Percentiles rank a stretch among this genome's conserved stretches.
These are phyloP conservation scores for Pygocentrus nattereri DNA, from an alignment of 2,797 vertebrate species.

Conservation along the genomic window DNA sequence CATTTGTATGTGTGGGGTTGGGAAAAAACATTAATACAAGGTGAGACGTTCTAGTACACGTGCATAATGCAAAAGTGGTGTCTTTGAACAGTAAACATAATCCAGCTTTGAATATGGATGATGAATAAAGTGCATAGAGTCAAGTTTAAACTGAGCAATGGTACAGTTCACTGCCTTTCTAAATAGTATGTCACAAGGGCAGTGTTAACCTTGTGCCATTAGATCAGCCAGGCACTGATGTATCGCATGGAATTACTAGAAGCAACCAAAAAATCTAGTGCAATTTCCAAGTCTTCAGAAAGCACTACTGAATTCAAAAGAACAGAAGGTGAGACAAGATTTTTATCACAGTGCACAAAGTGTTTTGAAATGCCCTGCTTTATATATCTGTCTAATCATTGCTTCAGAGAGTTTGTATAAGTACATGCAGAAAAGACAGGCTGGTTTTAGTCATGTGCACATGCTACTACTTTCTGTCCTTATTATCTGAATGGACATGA, in stretches of 20 bases:
- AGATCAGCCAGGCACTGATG: conserved; percentile 42
- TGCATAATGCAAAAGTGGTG: conserved; percentile 38
- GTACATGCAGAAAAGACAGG: background rate
- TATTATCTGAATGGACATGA: conserved; percentile 42
- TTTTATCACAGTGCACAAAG: conserved; percentile 43
- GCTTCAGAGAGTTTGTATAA: background rate
- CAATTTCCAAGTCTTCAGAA: conserved; percentile 41
- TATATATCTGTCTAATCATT: conserved; percentile 15
- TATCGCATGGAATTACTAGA: conserved; percentile 55
- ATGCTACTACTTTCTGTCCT: background rate
- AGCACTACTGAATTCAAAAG: conserved; percentile 42
- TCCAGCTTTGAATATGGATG: conserved; percentile 32
- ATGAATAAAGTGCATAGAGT: conserved; percentile 39
- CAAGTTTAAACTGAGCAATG: conserved; percentile 51
- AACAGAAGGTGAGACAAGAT: conserved; percentile 44
- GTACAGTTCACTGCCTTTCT: conserved; percentile 52
- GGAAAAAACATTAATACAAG: conserved; percentile 24
- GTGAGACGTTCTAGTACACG: conserved; percentile 40
- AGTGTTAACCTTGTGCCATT: conserved; percentile 47
- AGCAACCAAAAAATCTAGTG: conserved; percentile 41
- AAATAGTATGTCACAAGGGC: conserved; percentile 53
- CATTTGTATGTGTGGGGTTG: conserved; percentile 34
- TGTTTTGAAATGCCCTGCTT: conserved; percentile 36
- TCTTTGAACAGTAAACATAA: conserved; percentile 33
- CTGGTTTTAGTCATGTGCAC: conserved; percentile 1